Evolutionary conservation across 1,140 invertebrate species (phyloP).

Genomic region (Trichoplusia ni): DNA sequence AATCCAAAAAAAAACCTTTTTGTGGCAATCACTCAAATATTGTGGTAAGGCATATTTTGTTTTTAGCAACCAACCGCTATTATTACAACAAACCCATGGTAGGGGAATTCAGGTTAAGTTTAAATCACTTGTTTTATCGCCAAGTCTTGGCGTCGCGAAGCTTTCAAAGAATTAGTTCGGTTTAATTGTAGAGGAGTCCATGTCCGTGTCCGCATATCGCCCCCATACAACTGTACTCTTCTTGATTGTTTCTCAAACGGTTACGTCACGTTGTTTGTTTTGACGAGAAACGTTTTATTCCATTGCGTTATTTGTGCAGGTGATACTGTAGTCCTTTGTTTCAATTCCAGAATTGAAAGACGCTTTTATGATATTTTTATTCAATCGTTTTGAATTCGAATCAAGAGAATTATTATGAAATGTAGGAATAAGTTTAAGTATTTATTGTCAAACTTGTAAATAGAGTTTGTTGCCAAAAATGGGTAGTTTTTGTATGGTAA

Average conservation of each 20-base stretch:
- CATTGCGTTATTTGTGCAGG: not conserved
- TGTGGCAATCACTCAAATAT: too few relatives aligned
- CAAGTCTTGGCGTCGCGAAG: conserved; percentile 24
- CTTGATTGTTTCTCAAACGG: conserved; percentile 4
- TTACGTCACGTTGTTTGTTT: not conserved
- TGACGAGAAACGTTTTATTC: not conserved
- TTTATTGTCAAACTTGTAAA: too few relatives aligned
- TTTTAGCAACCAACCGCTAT: not conserved
- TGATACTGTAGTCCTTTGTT: too few relatives aligned
- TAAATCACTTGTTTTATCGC: conserved; percentile 26
- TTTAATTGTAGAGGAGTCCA: conserved; percentile 20
- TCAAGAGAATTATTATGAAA: too few relatives aligned
- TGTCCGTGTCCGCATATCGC: conserved; percentile 22
- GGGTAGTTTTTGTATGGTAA: too few relatives aligned
- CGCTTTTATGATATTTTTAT: not conserved
- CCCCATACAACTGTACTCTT: not conserved
- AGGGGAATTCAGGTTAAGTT: conserved; percentile 17
- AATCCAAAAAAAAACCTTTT: too few relatives aligned
- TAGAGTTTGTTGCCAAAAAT: too few relatives aligned
- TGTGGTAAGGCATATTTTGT: too few relatives aligned
- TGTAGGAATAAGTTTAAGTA: too few relatives aligned
- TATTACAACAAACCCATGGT: not conserved
- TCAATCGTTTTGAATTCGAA: too few relatives aligned
- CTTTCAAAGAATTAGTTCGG: conserved; percentile 28
- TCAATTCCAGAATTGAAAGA: too few relatives aligned